Evolutionary conservation across 2,888 invertebrate genomes (phyloP).

Genomic region (Eurois occulta): DNA sequence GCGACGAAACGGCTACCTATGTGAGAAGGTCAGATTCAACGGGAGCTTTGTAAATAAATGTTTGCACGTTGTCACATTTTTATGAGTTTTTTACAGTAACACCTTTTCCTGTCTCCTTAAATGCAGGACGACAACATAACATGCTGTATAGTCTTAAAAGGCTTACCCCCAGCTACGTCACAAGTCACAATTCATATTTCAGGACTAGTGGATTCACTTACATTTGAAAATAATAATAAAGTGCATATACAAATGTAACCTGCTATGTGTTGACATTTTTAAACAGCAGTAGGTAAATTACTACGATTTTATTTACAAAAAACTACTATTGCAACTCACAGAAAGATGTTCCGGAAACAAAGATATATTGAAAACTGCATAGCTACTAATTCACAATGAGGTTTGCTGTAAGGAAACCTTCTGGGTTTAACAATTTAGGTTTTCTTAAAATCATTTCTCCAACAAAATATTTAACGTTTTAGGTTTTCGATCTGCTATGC

Average conservation of each 20-base stretch:
- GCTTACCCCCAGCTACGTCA: neutral
- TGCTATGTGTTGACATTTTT: no score
- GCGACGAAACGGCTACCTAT: conserved; percentile 9
- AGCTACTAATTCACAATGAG: neutral
- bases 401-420: neutral
- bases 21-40: conserved; percentile 28
- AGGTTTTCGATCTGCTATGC: conserved; percentile 23
- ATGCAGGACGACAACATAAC: neutral
- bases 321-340: neutral
- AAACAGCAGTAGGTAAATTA: neutral
- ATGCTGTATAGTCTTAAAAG: neutral
- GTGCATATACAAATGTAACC: neutral
- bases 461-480: conserved; percentile 4
- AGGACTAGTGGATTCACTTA: neutral
- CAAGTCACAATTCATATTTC: neutral
- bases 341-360: neutral
- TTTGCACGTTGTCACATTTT: conserved; percentile 23
- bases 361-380: neutral
- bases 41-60: conserved; percentile 13
- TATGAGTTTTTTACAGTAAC: neutral
- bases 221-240: neutral
- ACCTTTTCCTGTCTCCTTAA: neutral
- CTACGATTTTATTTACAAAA: neutral
- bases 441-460: neutral
- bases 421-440: neutral